Conservation (phyloP, 2,888 invertebrate species). For the Ophion ventricosus region DNA sequence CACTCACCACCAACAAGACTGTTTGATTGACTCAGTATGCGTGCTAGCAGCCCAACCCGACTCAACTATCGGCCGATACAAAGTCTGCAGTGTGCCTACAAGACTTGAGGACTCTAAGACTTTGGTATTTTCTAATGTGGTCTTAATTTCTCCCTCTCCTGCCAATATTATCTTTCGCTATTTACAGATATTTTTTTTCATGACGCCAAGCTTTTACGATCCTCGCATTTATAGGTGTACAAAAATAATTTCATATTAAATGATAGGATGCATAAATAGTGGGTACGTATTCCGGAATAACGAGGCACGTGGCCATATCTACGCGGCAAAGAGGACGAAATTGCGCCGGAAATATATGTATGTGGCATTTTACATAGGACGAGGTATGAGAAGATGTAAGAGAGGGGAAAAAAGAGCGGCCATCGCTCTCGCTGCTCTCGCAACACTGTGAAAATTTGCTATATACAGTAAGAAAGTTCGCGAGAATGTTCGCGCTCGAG, state of each 20-base stretch:
- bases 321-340: slow-evolving; percentile 37
- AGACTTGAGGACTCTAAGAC: too few relatives aligned
- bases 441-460: slow-evolving; percentile 35
- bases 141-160: neutral
- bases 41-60: too few relatives aligned
- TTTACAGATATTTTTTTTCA: neutral
- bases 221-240: neutral
- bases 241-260: neutral
- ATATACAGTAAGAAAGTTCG: slow-evolving; percentile 21
- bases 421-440: slow-evolving; percentile 53
- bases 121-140: neutral
- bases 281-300: neutral
- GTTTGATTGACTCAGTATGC: too few relatives aligned
- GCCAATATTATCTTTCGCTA: neutral
- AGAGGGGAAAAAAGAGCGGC: slow-evolving; percentile 45
- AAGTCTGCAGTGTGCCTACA: too few relatives aligned
- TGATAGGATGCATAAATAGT: slow-evolving; percentile 17
- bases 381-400: slow-evolving; percentile 39
- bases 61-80: too few relatives aligned
- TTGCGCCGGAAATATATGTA: slow-evolving; percentile 45
- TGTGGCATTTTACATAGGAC: slow-evolving; percentile 32
- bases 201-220: neutral
- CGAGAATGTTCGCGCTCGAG: slow-evolving; percentile 51
- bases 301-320: neutral
- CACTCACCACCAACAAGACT: too few relatives aligned